These are phyloP conservation scores for Pandemis heparana DNA, from an alignment of 2,888 invertebrate genomes.

Conservation along the genomic window DNA sequence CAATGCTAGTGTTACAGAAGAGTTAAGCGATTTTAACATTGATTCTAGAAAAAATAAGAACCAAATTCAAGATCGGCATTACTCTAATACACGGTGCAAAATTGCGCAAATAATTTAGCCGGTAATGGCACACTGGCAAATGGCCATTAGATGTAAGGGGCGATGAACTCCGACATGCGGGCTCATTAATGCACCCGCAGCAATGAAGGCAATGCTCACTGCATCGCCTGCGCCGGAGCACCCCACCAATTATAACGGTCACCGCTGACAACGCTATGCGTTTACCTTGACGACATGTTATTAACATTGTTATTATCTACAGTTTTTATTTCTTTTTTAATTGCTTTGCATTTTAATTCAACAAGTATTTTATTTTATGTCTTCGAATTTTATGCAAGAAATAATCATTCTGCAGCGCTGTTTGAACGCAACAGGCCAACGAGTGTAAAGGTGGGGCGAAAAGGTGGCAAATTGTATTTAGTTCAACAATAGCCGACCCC, in stretches of 20 bases:
- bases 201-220: slow-evolving; percentile 52
- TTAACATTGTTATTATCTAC: slow-evolving; percentile 13
- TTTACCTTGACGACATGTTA: slow-evolving; percentile 47
- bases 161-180: slow-evolving; percentile 67
- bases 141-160: slow-evolving; percentile 58
- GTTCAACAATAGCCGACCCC: slow-evolving; percentile 60
- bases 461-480: slow-evolving; percentile 63
- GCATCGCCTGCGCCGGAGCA: slow-evolving; percentile 49
- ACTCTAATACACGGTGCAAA: slow-evolving; percentile 39
- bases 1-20: neutral
- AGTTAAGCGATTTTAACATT: neutral
- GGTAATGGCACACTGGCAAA: slow-evolving; percentile 45
- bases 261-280: slow-evolving; percentile 45
- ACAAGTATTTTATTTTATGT: neutral
- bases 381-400: neutral
- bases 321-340: neutral
- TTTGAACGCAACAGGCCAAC: neutral
- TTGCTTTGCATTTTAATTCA: neutral
- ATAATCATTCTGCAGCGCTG: neutral
- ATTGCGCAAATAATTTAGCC: slow-evolving; percentile 48
- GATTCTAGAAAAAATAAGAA: neutral
- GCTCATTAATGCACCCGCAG: slow-evolving; percentile 70
- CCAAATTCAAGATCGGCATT: neutral
- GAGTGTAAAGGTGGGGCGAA: slow-evolving; percentile 47
- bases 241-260: slow-evolving; percentile 60